These are phyloP conservation scores for Peromyscus californicus DNA, from an alignment of 2,113 vertebrate species.

Conservation along the genomic window DNA sequence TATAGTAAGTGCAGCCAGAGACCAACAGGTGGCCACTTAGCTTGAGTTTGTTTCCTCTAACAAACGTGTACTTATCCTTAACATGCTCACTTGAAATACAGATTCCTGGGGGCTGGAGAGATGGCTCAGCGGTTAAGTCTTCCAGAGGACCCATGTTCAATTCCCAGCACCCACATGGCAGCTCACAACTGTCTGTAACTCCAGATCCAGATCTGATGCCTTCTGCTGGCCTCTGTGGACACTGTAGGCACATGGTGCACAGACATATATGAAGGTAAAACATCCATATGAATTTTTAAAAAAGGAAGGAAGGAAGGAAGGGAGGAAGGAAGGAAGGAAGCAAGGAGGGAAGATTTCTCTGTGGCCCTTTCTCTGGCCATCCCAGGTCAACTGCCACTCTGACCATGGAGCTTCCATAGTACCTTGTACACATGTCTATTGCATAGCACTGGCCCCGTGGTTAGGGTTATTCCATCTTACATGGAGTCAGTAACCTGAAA, in stretches of 20 bases:
- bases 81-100: neutral
- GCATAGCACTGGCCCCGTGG: neutral
- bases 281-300: neutral
- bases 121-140: neutral
- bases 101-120: neutral
- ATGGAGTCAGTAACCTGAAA: neutral
- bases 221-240: neutral
- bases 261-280: neutral
- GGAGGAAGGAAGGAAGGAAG: neutral
- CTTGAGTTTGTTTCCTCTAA: slow-evolving; percentile 10
- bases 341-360: neutral
- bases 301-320: neutral
- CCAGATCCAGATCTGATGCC: neutral
- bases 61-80: slow-evolving; percentile 3
- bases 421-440: neutral
- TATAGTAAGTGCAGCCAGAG: neutral
- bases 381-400: neutral
- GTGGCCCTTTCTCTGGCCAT: neutral
- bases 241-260: neutral
- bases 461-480: neutral
- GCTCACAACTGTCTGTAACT: neutral
- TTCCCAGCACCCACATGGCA: neutral
- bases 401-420: neutral
- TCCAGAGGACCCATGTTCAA: neutral
- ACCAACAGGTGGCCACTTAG: neutral